These are phyloP conservation scores for Lepidurus packardi DNA, from an alignment of 1,140 invertebrate genomes.

Conservation along the genomic window DNA sequence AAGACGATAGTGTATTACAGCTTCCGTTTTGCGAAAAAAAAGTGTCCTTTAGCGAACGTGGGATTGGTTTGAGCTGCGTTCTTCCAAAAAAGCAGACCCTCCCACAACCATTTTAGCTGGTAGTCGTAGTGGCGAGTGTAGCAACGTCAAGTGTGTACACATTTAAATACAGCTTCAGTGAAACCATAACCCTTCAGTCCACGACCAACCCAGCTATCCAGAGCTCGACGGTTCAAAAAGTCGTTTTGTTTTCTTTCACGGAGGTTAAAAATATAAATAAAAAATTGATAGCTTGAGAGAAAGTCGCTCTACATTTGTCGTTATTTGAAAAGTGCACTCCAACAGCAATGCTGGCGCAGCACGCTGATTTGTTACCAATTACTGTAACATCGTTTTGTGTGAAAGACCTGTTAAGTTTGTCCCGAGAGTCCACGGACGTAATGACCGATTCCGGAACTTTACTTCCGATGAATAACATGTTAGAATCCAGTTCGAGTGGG, in stretches of 20 bases:
- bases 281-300: too few species aligned
- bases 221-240: neutral
- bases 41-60: too few species aligned
- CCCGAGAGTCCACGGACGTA: neutral
- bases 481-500: neutral
- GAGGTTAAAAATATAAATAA: too few species aligned
- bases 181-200: constrained; percentile 4
- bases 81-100: neutral
- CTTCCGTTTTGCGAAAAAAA: too few species aligned
- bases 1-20: too few species aligned
- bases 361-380: neutral
- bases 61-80: too few species aligned
- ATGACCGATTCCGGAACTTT: neutral
- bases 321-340: too few species aligned
- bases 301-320: too few species aligned
- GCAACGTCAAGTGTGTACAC: neutral
- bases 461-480: neutral
- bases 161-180: neutral
- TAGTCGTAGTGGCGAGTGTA: neutral
- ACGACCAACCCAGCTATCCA: neutral
- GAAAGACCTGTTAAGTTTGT: neutral
- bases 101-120: neutral
- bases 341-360: neutral
- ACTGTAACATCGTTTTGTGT: neutral
- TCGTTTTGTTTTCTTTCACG: neutral